These are phyloP conservation scores for Arizona elegans DNA, from an alignment of 2,113 vertebrate species.

Conservation along the genomic window DNA sequence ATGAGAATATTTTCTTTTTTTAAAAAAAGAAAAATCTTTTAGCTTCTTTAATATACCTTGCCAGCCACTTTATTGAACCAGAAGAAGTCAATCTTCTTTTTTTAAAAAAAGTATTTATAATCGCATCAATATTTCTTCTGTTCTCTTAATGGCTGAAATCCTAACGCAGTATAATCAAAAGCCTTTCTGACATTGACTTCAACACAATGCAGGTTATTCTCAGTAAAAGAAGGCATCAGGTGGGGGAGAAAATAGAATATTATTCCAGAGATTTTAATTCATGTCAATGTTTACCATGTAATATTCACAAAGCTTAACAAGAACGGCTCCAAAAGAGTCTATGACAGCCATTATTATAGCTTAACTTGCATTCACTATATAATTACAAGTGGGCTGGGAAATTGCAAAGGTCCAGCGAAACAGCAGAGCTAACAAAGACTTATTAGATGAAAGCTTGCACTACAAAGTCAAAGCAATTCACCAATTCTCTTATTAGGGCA, in stretches of 20 bases:
- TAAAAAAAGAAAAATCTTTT: background rate
- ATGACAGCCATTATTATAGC: slow-evolving; percentile 55
- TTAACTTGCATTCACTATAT: slow-evolving; percentile 45
- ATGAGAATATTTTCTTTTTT: background rate
- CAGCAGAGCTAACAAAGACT: slow-evolving; percentile 48
- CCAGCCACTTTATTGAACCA: background rate
- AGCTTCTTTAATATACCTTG: background rate
- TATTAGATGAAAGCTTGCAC: slow-evolving; percentile 36
- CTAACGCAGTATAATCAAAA: background rate
- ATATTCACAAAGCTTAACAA: slow-evolving; percentile 33
- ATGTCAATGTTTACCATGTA: slow-evolving; percentile 34
- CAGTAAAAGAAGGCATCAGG: background rate
- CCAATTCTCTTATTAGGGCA: slow-evolving; percentile 24
- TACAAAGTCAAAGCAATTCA: slow-evolving; percentile 45
- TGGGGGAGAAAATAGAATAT: slow-evolving; percentile 37
- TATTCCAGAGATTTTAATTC: slow-evolving; percentile 38
- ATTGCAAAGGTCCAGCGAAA: slow-evolving; percentile 33
- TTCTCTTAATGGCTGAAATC: background rate
- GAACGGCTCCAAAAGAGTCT: slow-evolving; percentile 48
- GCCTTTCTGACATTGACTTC: slow-evolving; percentile 14
- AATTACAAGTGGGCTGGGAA: slow-evolving; percentile 43
- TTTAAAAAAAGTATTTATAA: background rate
- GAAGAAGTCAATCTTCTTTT: background rate
- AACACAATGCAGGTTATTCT: background rate
- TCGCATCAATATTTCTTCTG: background rate